phyloP scores from a whole-genome alignment of 2,113 vertebrate species.

The Astatotilapia flaviijosephi region DNA sequence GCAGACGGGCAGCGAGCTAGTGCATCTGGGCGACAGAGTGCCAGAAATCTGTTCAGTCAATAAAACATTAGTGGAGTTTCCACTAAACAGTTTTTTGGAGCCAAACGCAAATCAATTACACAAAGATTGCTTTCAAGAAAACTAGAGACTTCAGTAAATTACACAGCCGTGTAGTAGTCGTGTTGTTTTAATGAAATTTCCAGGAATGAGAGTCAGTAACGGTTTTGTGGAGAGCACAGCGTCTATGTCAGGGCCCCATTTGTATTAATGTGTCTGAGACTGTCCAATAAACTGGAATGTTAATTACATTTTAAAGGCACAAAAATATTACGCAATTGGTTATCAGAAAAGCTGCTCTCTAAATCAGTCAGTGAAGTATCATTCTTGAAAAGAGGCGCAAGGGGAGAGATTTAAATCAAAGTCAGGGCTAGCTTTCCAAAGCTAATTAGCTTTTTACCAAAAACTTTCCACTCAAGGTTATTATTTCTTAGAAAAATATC shows the following conservation, averaged over 20 bases:
- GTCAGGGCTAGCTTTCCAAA: neutral
- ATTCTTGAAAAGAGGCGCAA: neutral
- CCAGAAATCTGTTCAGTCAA: slow-evolving; percentile 5
- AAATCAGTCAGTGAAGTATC: neutral
- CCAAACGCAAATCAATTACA: neutral
- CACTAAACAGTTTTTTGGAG: neutral
- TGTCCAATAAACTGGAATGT: neutral
- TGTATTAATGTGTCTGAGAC: neutral
- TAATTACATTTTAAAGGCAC: neutral
- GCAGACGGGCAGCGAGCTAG: neutral
- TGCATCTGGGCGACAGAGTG: neutral
- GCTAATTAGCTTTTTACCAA: neutral
- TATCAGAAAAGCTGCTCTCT: neutral
- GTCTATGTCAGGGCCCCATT: neutral
- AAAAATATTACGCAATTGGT: neutral
- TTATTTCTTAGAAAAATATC: neutral
- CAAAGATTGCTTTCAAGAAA: neutral
- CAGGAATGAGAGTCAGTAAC: neutral
- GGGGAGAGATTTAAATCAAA: neutral
- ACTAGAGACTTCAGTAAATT: neutral
- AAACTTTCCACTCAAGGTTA: neutral
- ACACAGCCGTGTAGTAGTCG: neutral
- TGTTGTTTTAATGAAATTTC: neutral
- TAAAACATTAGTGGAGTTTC: neutral
- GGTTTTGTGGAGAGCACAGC: neutral